Evolutionary conservation across 2,888 invertebrate species (phyloP), one percentile per base, ranked within the genome.

Genomic region (Cenopis cana): DNA sequence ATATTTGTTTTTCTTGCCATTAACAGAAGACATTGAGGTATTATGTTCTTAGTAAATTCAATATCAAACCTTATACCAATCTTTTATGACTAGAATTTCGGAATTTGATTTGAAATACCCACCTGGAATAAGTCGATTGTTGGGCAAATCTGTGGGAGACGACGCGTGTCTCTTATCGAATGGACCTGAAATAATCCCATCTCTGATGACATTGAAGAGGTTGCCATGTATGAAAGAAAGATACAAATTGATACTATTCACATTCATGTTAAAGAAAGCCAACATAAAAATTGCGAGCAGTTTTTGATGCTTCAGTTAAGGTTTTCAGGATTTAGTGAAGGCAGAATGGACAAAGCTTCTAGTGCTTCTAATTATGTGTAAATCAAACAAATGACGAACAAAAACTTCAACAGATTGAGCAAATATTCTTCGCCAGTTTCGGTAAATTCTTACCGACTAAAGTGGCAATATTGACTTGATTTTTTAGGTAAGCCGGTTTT

Each of bases 81-180:
- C 29, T n/a, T 29, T 33, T 55, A 36, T 1, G 56, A 56, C 10
- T 18, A 24, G 24, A 4, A 24, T 41, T 59, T 60, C 24, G 24
- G n/a, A 46, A 46, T 11, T 60, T 29, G 20, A 49, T 46, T 2
- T 60, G 11, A 60, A 56, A 56, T 29, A 60, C 60, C 60, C 46
- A 60, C 60, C 60, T 60, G 60, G 60, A 24, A 60, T 24, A 14
- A 24, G 29, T 29, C n/a, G 60, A 6, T 46, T 14, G 11, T 24
- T 10, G 12, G 24, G 60, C 46, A 60, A 29, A 60, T 46, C 46
- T 46, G 60, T n/a, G 20, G 60, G 46, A 3, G 29, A 24, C 46
- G 41, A 20, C 46, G 60, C 60, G 29, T 60, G 60, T 46, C 60
- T 24, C 46, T 18, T 50, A 50, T 50, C 50, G 11, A 71, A 29